Evolutionary conservation across 1,140 invertebrate species (phyloP), one percentile per base, ranked within the genome.

Genomic region (Cephus cinctus): DNA sequence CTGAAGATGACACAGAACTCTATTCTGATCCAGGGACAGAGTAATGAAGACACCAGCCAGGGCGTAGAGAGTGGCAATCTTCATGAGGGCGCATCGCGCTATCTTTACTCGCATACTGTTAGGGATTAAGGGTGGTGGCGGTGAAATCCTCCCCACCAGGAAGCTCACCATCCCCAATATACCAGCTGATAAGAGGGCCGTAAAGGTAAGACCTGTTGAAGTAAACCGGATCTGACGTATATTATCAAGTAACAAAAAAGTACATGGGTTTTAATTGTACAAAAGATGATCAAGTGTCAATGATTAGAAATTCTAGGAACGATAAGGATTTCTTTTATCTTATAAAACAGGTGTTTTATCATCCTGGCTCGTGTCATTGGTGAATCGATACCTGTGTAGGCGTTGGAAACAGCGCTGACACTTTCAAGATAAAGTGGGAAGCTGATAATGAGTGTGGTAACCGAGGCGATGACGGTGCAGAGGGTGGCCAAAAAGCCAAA

Each of bases 1-100:
- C 57, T 83, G 82, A 4, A 82, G 66, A 61, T 83, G 81, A 51
- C 82, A 83, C 9, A 81, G 58, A 12, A 83, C 82, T 52, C 78
- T 62, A 19, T 74, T 64, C 25, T 66, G 63, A 50, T 79, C 77
- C 36, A 76, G 51, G 1, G 73, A 66, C n/a, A 71, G 52, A 2
- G 63, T 72, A 11, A 67, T 49, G 8, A 72, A 57, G 42, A 75
- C 65, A 2, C 68, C 71, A 6, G 72, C 50, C 4, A 70, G 43
- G 2, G 67, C 67, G 27, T 73, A 75, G 2, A 72, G 5, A 4
- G 52, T 50, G 47, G 70, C 67, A 50, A 75, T 69, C 57, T 75
- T 75, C 18, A 72, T 46, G 19, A 72, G 47, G 0, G 58, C 47
- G 15, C 57, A 61, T 12, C 57, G 57, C 5, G 72, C 62, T 50